A percentile compares a stretch with the other conserved stretches of the same genome.
phyloP scores from a whole-genome alignment of 2,888 invertebrate genomes.

The Xylophagus ater region DNA sequence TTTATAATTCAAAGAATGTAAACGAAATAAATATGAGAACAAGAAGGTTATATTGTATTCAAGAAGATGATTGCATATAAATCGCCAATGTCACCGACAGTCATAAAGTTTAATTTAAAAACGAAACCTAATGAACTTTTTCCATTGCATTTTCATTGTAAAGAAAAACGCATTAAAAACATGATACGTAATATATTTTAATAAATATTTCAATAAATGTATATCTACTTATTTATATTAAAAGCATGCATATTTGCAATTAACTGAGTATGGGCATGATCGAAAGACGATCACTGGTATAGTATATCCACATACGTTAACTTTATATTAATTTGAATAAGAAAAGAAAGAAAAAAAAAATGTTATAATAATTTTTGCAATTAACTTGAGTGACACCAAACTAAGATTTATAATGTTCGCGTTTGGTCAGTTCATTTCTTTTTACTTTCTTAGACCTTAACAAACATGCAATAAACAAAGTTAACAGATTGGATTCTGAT shows the following conservation, averaged over 20 bases:
- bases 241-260: slow-evolving; percentile 12
- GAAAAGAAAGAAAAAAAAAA: no score
- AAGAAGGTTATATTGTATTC: no score
- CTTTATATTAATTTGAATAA: slow-evolving; percentile 17
- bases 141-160: no score
- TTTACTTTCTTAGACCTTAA: no score
- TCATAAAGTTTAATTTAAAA: slow-evolving; percentile 8
- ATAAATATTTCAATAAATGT: neutral
- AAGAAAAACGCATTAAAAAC: neutral
- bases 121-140: no score
- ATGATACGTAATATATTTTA: neutral
- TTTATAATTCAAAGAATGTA: no score
- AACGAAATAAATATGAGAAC: no score
- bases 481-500: no score
- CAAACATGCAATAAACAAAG: no score
- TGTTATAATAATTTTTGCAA: slow-evolving; percentile 18
- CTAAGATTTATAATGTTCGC: slow-evolving; percentile 17
- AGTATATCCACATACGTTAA: slow-evolving; percentile 8
- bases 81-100: slow-evolving; percentile 11
- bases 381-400: slow-evolving; percentile 19
- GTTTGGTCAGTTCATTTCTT: no score
- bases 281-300: neutral
- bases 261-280: slow-evolving; percentile 12
- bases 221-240: slow-evolving; percentile 10
- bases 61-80: no score